A percentile compares a stretch with the other conserved stretches of the same genome.
Evolutionary conservation across 2,113 vertebrate species (phyloP).

Genomic region (Nymphicus hollandicus): DNA sequence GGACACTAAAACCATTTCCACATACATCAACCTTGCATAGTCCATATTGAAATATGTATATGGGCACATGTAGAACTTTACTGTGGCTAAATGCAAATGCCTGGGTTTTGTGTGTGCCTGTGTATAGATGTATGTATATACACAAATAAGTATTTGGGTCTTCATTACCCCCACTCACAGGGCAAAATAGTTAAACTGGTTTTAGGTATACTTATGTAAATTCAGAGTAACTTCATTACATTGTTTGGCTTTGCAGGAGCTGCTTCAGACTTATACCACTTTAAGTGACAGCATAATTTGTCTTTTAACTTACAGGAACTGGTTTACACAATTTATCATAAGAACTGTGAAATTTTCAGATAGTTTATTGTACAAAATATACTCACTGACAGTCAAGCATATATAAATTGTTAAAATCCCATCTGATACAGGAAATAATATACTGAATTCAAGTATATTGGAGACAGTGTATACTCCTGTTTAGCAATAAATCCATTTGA

Average conservation of each 20-base stretch:
- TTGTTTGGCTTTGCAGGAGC: neutral
- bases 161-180: neutral
- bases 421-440: neutral
- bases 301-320: slow-evolving; percentile 6
- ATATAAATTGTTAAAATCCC: neutral
- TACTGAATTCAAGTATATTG: neutral
- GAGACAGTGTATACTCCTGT: neutral
- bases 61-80: neutral
- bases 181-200: neutral
- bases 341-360: slow-evolving; percentile 39
- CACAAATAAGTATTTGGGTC: neutral
- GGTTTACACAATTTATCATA: slow-evolving; percentile 18
- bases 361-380: neutral
- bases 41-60: neutral
- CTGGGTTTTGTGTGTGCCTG: neutral
- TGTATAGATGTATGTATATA: neutral
- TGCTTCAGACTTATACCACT: slow-evolving; percentile 10
- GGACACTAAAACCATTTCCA: neutral
- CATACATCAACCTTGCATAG: neutral
- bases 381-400: neutral
- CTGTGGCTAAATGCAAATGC: neutral
- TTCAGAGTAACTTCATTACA: neutral
- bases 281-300: neutral
- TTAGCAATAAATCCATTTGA: neutral
- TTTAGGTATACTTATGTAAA: neutral